Evolutionary conservation across 2,797 vertebrate genomes (phyloP), one percentile per base, ranked within the genome.

Genomic region (Glossophaga mutica): DNA sequence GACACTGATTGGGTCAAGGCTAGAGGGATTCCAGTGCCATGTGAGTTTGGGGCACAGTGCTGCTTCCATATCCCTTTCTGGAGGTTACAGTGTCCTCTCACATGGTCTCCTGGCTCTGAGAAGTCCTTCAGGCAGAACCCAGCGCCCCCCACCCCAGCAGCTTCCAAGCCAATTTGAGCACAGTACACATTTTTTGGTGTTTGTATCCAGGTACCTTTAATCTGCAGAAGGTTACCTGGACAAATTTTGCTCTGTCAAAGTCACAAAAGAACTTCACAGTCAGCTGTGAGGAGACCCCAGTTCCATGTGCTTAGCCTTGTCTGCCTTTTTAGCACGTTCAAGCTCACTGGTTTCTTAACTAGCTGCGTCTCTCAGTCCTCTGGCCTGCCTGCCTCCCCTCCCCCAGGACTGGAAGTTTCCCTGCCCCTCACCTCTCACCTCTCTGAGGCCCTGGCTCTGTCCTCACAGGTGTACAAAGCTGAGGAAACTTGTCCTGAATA

Each of bases 401-500:
- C 42, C 65, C n/a, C 6, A 2, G 18, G 14, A 39, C 39, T 11
- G 11, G n/a, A 29, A 19, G 24, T 24, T 44, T 50, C 50, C 11
- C n/a, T 50, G 29, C 37, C 39, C 37, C 5, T 6, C 3, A 0
- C 42, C 44, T 22, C 16, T 21, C 50, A 6, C 42, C 26, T 46
- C 39, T 8, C 77, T 85, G 46, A 95, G 59, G 42, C 71, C 50
- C 24, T 1, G 0, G 21, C 76, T 59, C 79, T 96, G 29, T 98
- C 76, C 94, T 95, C 73, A n/a, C 96, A 99, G 99, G 96, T 99
- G 99, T 97, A 98, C 98, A 29, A 99, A 99, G 96, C 98, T 99
- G 96, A 99, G 98, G 98, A 99, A 99, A 97, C 97, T 99, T 52
- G 99, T 99, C 95, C 98, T 99, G 94, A 99, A 99, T 98, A 99